Conservation (phyloP, 1,140 invertebrate genomes). For the Palaemon carinicauda region DNA sequence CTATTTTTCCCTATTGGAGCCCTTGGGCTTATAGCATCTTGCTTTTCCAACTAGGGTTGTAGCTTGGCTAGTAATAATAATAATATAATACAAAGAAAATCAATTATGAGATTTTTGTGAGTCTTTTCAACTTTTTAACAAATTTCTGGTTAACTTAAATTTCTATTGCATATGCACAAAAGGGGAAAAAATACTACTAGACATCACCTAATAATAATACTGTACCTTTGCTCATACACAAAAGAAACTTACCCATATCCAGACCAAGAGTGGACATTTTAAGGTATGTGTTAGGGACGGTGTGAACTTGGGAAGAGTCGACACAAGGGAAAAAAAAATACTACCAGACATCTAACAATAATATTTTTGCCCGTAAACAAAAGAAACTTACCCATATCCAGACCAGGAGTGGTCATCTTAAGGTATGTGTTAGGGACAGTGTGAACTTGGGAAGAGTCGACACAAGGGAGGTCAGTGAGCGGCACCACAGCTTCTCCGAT, state of each 20-base stretch:
- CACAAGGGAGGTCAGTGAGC: constrained; percentile 6
- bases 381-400: constrained; percentile 31
- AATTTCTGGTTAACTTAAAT: neutral
- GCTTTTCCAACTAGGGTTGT: no score
- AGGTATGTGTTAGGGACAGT: constrained; percentile 36
- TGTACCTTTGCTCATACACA: no score
- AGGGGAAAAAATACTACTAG: neutral
- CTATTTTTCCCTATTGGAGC: no score
- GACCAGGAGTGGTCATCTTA: constrained; percentile 51
- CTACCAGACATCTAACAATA: no score
- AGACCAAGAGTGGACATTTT: constrained; percentile 52
- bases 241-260: constrained; percentile 21
- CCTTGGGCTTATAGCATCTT: no score
- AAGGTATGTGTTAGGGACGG: constrained; percentile 30
- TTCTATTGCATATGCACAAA: neutral
- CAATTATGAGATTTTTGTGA: neutral
- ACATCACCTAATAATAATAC: no score
- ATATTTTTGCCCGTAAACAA: neutral
- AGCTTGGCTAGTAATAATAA: no score
- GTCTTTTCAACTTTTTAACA: neutral
- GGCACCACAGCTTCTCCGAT: constrained; percentile 54
- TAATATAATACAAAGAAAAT: neutral
- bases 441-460: constrained; percentile 43
- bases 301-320: constrained; percentile 41
- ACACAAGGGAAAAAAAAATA: neutral